A percentile compares a stretch with the other conserved stretches of the same genome.
Conservation (phyloP, 1,140 invertebrate species). For the Sycophila sp. region DNA sequence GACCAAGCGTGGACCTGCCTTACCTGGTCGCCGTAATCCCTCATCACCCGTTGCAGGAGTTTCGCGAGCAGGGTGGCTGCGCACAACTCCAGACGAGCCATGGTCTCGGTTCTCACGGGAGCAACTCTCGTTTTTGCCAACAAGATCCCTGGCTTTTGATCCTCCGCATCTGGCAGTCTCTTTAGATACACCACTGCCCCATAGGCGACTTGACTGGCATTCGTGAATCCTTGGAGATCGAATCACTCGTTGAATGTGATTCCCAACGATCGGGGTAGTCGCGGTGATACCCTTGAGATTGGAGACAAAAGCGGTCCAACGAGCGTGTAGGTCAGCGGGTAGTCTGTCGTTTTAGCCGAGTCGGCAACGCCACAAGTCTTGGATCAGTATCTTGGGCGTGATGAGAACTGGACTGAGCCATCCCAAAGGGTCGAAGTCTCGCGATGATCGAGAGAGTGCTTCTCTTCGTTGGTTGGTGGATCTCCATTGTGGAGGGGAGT, state of each 20-base stretch:
- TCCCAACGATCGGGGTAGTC: no score
- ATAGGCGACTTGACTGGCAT: neutral
- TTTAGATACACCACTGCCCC: neutral
- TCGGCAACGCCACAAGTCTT: neutral
- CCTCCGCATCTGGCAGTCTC: no score
- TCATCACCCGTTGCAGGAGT: no score
- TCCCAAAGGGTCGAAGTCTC: neutral
- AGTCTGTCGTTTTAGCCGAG: neutral
- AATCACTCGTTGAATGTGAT: no score
- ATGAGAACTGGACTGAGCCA: neutral
- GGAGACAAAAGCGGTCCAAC: neutral
- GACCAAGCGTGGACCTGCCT: slow-evolving; percentile 36
- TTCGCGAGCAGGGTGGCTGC: slow-evolving; percentile 52
- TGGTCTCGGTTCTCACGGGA: no score
- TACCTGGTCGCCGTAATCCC: neutral
- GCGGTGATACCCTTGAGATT: no score
- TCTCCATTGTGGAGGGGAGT: neutral
- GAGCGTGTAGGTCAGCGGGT: neutral
- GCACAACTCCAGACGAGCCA: slow-evolving; percentile 46
- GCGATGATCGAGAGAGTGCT: neutral
- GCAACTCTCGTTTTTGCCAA: no score
- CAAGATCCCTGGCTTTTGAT: no score
- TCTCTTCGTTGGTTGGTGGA: no score
- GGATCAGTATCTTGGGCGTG: neutral
- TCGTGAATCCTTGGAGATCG: neutral